Conservation (phyloP, 2,797 vertebrate genomes). For the Bufotes viridis region DNA sequence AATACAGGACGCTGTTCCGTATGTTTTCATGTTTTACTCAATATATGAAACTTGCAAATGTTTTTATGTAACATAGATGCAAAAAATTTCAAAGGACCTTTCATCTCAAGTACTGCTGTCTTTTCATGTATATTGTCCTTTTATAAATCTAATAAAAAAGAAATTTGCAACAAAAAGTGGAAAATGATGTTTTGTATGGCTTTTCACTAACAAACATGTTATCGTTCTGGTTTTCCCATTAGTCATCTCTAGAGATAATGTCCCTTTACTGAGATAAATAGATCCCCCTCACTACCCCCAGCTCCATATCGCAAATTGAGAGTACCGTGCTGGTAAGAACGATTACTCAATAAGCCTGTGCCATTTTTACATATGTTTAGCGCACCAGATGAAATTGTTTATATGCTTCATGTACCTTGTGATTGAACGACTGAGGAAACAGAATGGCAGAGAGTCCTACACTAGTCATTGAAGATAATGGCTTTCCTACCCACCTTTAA, state of each 20-base stretch:
- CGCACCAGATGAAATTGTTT: neutral
- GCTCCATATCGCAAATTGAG: neutral
- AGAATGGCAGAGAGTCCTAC: neutral
- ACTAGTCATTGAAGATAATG: constrained; percentile 13
- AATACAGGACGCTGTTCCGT: too few species aligned
- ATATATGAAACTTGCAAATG: too few species aligned
- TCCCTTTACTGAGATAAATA: neutral
- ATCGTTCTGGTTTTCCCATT: neutral
- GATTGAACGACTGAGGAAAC: neutral
- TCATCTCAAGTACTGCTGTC: too few species aligned
- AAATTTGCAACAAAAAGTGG: too few species aligned
- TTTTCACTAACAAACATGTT: too few species aligned
- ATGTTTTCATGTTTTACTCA: too few species aligned
- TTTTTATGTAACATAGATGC: too few species aligned
- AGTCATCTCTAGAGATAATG: neutral
- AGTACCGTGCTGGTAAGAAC: neutral
- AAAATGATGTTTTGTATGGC: neutral
- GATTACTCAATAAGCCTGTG: neutral
- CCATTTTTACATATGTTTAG: neutral
- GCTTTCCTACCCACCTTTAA: constrained; percentile 4
- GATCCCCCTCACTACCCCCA: neutral
- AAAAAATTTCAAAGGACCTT: too few species aligned
- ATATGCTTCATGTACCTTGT: constrained; percentile 6
- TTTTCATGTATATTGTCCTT: too few species aligned
- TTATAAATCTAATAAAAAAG: too few species aligned